Base-by-base conservation (phyloP, 2,797 vertebrate genomes). In the Urocyon cinereoargenteus region DNA sequence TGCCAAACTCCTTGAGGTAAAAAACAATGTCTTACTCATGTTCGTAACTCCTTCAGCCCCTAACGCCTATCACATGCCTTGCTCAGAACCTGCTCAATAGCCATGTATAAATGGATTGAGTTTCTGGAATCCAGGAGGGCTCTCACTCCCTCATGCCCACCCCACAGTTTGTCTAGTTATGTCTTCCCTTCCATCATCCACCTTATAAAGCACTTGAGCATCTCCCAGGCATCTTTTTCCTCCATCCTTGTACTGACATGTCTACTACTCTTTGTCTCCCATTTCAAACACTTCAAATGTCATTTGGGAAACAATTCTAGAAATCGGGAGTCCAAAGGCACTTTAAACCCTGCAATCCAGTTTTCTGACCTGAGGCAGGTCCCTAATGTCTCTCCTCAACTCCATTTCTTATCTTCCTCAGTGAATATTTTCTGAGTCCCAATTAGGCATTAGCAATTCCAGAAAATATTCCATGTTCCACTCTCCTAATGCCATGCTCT, bases 241-340 rank as follows among this genome's bases (percentile, higher is more conserved):
- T 59, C 22, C 34, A 6, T 73, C 13, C 0, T 6, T 59, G 40
- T 45, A 34, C 86, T 86, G 57, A 70, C 15, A n/a, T 12, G 18
- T 22, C 55, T 13, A 3, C 59, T 13, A 1, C 28, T 57, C 81
- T 91, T 66, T 55, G 61, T 81, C 36, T 61, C 9, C 73, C 16
- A 28, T 6, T 21, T 91, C 18, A 88, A 31, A 53, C 40, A 53
- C 55, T 79, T 53, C 22, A 77, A 78, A 18, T 78, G 28, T 45
- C 89, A 57, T 68, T 79, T 90, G 36, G 61, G 5, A 93, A 97
- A 68, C 9, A 53, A 84, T 90, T 97, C 59, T 82, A 85, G 72
- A 90, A 66, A 22, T 72, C n/a, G 8, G 2, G 55, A 87, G 55
- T 36, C 3, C 13, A 19, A 53, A 21, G 45, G 5, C 36, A 75